Evolutionary conservation across 2,888 invertebrate species (phyloP), one percentile per base, ranked within the genome.

Genomic region (Apoda limacodes): DNA sequence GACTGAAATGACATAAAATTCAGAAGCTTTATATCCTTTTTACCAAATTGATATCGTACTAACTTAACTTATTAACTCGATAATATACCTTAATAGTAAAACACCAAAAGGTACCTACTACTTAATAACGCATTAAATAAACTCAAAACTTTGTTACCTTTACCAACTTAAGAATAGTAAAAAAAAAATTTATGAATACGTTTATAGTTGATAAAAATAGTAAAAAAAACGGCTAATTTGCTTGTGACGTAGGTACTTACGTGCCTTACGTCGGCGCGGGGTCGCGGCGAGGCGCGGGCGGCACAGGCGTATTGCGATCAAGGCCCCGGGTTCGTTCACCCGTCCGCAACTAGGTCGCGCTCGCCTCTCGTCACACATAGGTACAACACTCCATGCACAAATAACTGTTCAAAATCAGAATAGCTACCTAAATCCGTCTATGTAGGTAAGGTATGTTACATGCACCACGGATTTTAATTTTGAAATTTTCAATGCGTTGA

Each of bases 301-400:
- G 51, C 56, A 55, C 50, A 47, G 38, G 43, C 50, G 65, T 70
- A 80, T 78, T 78, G 80, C 80, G 80, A 80, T 76, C 80, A 80
- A 78, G 80, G 80, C 78, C 78, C 51, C 60, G 56, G 62, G 80
- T 72, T 78, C 78, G 76, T 80, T 76, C 74, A 76, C 78, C 78
- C 67, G 55, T 48, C 43, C 40, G 54, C 69, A 78, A 76, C 66
- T 75, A 55, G 78, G 78, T 76, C 76, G 72, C 64, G 66, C 69
- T 60, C 56, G 56, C 55, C 59, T 55, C 57, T 55, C 53, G 60
- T 55, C 64, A 46, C 59, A n/a, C n/a, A n/a, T n/a, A n/a, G 56
- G 52, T 63, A 46, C 58, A 30, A 34, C 38, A 55, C 58, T 55
- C 53, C 56, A 54, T 66, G 62, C 65, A 61, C 65, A 64, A 69